phyloP scores from a whole-genome alignment of 2,888 invertebrate genomes.

The Rotaria magnacalcarata region DNA sequence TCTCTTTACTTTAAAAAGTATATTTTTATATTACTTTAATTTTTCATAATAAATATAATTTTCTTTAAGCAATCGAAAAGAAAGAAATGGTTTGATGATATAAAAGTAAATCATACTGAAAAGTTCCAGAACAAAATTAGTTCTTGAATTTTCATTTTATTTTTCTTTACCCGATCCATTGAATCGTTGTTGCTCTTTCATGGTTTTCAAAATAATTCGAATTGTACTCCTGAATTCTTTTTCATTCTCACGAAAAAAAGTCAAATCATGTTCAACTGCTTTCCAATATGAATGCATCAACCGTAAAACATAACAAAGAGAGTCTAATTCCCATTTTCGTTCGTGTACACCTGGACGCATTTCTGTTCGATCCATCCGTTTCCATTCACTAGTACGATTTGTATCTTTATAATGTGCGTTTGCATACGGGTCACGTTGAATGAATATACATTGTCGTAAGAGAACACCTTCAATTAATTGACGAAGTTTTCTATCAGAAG shows the following conservation, averaged over 20 bases:
- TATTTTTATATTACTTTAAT: too few species aligned
- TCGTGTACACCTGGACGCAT: not conserved
- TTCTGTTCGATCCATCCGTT: not conserved
- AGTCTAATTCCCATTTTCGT: conserved; percentile 25
- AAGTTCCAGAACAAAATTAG: too few species aligned
- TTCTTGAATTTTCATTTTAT: too few species aligned
- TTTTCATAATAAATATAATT: too few species aligned
- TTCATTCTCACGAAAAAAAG: not conserved
- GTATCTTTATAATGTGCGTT: not conserved
- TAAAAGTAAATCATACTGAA: too few species aligned
- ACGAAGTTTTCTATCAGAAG: not conserved
- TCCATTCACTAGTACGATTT: not conserved
- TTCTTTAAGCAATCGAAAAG: too few species aligned
- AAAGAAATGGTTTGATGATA: too few species aligned
- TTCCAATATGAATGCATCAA: conserved; percentile 2
- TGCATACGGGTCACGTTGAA: conserved; percentile 16
- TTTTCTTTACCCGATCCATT: not conserved
- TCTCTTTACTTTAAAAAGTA: too few species aligned
- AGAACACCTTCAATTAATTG: conserved; percentile 26
- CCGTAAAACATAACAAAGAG: not conserved
- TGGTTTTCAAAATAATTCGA: not conserved
- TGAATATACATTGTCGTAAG: not conserved
- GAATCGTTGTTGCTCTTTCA: conserved; percentile 6
- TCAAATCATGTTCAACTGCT: not conserved
- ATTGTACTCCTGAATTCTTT: not conserved